Base-by-base conservation (phyloP, 2,113 vertebrate genomes). In the Istiophorus platypterus region DNA sequence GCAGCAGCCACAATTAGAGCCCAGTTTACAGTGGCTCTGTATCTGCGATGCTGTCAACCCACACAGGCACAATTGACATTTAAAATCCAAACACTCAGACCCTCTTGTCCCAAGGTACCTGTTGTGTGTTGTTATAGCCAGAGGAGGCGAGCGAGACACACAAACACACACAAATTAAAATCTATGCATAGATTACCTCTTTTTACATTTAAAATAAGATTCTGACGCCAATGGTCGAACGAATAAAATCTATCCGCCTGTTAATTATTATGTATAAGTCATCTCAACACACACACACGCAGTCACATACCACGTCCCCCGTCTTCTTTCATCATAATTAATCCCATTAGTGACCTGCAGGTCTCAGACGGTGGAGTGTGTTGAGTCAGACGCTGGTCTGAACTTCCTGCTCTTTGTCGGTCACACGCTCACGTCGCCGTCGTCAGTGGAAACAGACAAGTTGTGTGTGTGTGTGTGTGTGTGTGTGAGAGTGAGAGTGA, bases 31-130 rank as follows among this genome's bases (percentile, higher is more conserved):
- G 37, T 81, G 74, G 4, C 34, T 11, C 45, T 63, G 37, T 59
- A 41, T 78, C 75, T 49, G 52, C 78, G 29, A n/a, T 22, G 29
- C 72, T 24, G 24, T 82, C 84, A 54, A 68, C 90, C 90, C 90
- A 91, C 90, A 84, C 86, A 81, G 52, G 14, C 31, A 51, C 80
- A 83, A 74, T 65, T 91, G 88, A 90, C 86, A 87, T 88, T 91
- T 90, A 85, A 85, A 90, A 88, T 74, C 73, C 63, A 80, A 88
- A 88, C 83, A 85, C 90, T 90, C 77, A 71, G 81, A 86, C 49
- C 57, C 76, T 86, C 78, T 82, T 63, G 77, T 84, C n/a, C 65
- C 52, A 58, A 78, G 63, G 70, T 70, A 82, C 76, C 87, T 84
- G 80, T 78, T 78, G 76, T 70, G 66, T 79, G 78, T 56, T 79